Base-by-base conservation (phyloP, 2,888 invertebrate species). In the Schrankia costaestrigalis region DNA sequence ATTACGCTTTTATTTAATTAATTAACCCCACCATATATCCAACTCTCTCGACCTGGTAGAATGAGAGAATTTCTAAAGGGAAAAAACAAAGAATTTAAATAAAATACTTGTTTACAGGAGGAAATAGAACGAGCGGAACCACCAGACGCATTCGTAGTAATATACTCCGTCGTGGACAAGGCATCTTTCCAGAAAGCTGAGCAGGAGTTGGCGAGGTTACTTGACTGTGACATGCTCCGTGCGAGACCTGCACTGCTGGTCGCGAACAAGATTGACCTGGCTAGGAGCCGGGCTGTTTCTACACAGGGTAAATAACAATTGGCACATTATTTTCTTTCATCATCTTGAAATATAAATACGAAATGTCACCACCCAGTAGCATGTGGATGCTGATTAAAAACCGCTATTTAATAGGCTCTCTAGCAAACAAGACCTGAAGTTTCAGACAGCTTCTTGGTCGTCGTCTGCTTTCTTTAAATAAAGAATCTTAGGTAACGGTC, bases 221-320 rank as follows among this genome's bases (percentile, higher is more conserved):
- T 94, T 67, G 95, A 95, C 76, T 91, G 91, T 67, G 95, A 95
- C 71, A 89, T 95, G 74, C 89, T 94, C 41, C 86, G 95, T 35
- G 89, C 92, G 14, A 89, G 94, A 54, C 95, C 97, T 0, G 93
- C 94, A 23, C 93, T 98, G 44, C 87, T 98, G 32, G 97, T 97
- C 11, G 97, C 93, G 31, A 98, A 97, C 83, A 98, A 98, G 89
- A 95, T 97, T 49, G 97, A 98, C 84, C 89, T 98, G 67, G 97
- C 96, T 17, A 90, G 97, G 56, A 95, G 96, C 71, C 91, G 97
- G 70, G 93, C 94, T 13, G 95, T 98, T 26, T 94, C 95, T 4
- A 92, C 94, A 13, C 97, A 97, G 91, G 97, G 97, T 97, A 22
- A 46, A 22, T 2, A 9, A 13, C n/a, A 12, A n/a, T n/a, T n/a